A percentile compares a stretch with the other conserved stretches of the same genome.
phyloP scores from a whole-genome alignment of 2,113 vertebrate species.

The Festucalex cinctus region DNA sequence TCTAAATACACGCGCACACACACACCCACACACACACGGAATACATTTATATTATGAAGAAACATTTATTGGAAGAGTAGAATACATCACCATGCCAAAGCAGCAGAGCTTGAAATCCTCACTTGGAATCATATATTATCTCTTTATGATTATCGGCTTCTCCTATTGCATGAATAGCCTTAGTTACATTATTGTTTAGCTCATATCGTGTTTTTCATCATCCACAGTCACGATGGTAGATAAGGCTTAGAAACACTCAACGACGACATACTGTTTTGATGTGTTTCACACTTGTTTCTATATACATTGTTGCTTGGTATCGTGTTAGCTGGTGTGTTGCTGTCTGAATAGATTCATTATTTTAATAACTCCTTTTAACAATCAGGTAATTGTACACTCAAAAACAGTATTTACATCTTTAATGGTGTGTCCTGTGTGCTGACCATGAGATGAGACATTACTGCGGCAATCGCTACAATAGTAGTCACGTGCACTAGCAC shows the following conservation, averaged over 20 bases:
- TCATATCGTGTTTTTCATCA: constrained; percentile 42
- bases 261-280: constrained; percentile 52
- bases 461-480: constrained; percentile 78
- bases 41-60: constrained; percentile 77
- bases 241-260: constrained; percentile 60
- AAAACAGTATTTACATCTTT: neutral
- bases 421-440: neutral
- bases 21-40: neutral
- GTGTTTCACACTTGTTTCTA: constrained; percentile 38
- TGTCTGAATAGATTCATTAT: constrained; percentile 57
- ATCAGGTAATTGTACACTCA: neutral
- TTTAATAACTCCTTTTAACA: constrained; percentile 44
- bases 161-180: constrained; percentile 11
- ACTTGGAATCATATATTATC: constrained; percentile 22
- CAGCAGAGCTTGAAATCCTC: constrained; percentile 80
- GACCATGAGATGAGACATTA: constrained; percentile 35
- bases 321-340: constrained; percentile 9
- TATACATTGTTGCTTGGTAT: neutral
- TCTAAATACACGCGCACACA: neutral
- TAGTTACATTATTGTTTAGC: neutral
- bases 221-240: constrained; percentile 10
- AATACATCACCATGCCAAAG: constrained; percentile 87
- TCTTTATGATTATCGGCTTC: constrained; percentile 31
- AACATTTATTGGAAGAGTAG: constrained; percentile 97
- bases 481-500: constrained; percentile 83